These are phyloP conservation scores for Sphaeramia orbicularis DNA, from an alignment of 2,797 vertebrate species.

Conservation along the genomic window DNA sequence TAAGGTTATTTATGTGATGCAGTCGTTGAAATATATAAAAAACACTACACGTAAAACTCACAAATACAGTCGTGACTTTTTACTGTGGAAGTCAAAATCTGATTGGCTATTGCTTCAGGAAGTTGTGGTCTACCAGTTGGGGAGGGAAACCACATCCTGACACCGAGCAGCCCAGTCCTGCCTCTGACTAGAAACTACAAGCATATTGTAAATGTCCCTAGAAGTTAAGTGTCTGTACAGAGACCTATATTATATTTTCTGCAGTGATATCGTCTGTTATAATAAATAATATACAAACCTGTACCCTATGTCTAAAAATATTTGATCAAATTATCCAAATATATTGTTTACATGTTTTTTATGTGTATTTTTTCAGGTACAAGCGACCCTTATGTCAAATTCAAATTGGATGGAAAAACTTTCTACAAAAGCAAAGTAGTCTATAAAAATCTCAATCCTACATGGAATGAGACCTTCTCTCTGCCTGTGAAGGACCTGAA, in stretches of 20 bases:
- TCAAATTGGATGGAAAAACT: constrained; percentile 94
- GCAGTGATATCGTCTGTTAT: too few species aligned
- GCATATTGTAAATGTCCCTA: not conserved
- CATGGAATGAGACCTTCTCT: constrained; percentile 93
- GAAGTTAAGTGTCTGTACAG: not conserved
- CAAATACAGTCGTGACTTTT: not conserved
- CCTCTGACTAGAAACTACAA: constrained; percentile 31
- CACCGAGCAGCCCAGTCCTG: not conserved
- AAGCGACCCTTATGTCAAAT: constrained; percentile 97
- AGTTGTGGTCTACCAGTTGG: constrained; percentile 40
- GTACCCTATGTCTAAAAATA: too few species aligned
- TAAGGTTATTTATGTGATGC: not conserved
- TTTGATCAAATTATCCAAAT: not conserved
- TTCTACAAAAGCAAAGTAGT: constrained; percentile 97
- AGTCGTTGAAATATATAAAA: not conserved
- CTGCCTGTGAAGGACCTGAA: constrained; percentile 91
- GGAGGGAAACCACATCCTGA: constrained; percentile 53
- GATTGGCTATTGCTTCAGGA: constrained; percentile 55
- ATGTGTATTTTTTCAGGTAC: constrained; percentile 84
- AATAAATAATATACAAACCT: too few species aligned
- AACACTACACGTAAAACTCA: not conserved
- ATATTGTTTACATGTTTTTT: not conserved
- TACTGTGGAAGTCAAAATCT: not conserved
- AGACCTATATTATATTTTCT: not conserved
- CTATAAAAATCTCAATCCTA: constrained; percentile 94